phyloP scores from a whole-genome alignment of 2,888 invertebrate species.

The Apamea monoglypha region DNA sequence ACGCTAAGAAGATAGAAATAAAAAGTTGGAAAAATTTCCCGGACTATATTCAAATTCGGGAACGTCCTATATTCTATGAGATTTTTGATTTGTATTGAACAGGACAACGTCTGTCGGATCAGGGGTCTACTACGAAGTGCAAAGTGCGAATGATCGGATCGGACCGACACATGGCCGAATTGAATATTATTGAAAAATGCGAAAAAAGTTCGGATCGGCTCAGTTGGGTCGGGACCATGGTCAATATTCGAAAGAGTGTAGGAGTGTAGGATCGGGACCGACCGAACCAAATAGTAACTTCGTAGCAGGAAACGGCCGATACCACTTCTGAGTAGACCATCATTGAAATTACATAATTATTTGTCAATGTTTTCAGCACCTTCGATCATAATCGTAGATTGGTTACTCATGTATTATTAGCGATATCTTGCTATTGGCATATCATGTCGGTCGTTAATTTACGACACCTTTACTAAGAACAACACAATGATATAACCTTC shows the following conservation, averaged over 20 bases:
- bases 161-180: too few species aligned
- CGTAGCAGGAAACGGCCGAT: too few species aligned
- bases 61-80: not conserved
- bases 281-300: too few species aligned
- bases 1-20: not conserved
- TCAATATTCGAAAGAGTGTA: too few species aligned
- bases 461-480: conserved; percentile 36
- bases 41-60: not conserved
- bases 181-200: too few species aligned
- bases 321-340: too few species aligned
- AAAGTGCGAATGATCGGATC: too few species aligned
- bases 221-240: too few species aligned
- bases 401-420: conserved; percentile 28
- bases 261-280: too few species aligned
- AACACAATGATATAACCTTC: conserved; percentile 20
- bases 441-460: conserved; percentile 33
- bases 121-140: too few species aligned
- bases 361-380: conserved; percentile 3
- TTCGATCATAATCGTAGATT: conserved; percentile 17
- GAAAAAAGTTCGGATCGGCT: too few species aligned
- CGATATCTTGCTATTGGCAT: conserved; percentile 5
- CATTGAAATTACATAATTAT: not conserved
- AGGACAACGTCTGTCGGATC: not conserved
- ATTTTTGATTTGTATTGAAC: not conserved
- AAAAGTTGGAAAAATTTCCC: not conserved